Percentiles rank a stretch among this genome's conserved stretches.
Conservation (phyloP, 2,113 vertebrate species). For the Catagonus wagneri region DNA sequence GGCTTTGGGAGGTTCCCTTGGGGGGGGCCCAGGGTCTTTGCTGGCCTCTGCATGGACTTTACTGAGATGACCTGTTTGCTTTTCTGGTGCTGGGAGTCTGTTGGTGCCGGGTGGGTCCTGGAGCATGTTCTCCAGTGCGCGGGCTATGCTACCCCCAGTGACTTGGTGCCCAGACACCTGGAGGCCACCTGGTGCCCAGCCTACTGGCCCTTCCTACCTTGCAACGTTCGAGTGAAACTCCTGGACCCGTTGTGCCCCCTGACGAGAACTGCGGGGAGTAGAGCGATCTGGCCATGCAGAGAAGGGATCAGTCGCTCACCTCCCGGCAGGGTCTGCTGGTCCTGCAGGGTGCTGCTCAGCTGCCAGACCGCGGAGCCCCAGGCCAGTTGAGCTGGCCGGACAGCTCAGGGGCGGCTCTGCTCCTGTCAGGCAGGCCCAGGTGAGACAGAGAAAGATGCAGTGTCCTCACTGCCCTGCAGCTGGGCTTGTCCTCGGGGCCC, state of each 20-base stretch:
- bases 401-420: neutral
- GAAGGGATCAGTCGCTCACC: neutral
- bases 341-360: neutral
- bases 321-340: neutral
- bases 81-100: no score
- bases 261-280: neutral
- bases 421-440: neutral
- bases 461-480: neutral
- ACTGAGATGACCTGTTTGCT: no score
- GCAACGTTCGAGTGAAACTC: no score
- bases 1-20: no score
- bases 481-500: neutral
- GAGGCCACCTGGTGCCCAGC: no score
- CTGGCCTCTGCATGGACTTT: no score
- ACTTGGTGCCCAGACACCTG: no score
- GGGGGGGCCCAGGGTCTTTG: no score
- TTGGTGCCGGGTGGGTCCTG: no score
- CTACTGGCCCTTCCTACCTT: no score
- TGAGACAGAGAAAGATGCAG: neutral
- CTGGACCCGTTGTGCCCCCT: fast-evolving
- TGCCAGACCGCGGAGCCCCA: neutral
- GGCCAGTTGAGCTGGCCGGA: neutral
- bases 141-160: no score
- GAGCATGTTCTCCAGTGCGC: no score
- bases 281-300: neutral